These are phyloP conservation scores for Myioborus miniatus DNA, from an alignment of 2,797 vertebrate genomes.

Conservation along the genomic window DNA sequence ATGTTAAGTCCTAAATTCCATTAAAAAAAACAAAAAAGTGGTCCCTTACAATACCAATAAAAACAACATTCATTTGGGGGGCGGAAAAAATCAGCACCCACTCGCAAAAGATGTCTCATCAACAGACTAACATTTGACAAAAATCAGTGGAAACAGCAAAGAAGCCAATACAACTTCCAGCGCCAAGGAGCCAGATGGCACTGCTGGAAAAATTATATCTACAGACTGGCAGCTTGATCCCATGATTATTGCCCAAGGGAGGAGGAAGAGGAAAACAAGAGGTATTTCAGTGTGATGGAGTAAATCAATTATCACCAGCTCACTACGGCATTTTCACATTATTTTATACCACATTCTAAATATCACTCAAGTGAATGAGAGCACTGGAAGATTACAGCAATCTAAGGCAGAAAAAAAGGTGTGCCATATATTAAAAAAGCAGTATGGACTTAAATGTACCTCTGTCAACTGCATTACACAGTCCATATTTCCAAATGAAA, in stretches of 20 bases:
- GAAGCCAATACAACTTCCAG: conserved; percentile 73
- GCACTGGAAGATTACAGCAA: not conserved
- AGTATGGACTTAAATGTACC: not conserved
- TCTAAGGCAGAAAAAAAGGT: not conserved
- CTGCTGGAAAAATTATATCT: conserved; percentile 81
- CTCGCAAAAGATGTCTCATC: conserved; percentile 55
- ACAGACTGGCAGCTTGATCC: conserved; percentile 79
- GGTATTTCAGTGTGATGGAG: conserved; percentile 73
- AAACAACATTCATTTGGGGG: conserved; percentile 25
- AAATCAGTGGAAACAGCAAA: conserved; percentile 74
- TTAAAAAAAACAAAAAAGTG: not conserved
- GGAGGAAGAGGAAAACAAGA: conserved; percentile 76
- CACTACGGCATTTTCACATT: conserved; percentile 64
- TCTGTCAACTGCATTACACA: not conserved
- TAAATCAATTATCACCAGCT: conserved; percentile 80
- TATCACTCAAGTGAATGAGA: conserved; percentile 13
- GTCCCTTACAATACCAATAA: conserved; percentile 29
- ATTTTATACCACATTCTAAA: conserved; percentile 64
- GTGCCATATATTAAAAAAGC: not conserved
- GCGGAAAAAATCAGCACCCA: conserved; percentile 11
- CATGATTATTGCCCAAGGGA: conserved; percentile 81
- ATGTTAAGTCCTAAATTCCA: not conserved
- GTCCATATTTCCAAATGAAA: not conserved
- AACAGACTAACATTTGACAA: conserved; percentile 71
- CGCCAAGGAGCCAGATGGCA: conserved; percentile 83